Percentiles rank a stretch among this genome's conserved stretches.
phyloP scores from a whole-genome alignment of 2,888 invertebrate species.

The Galeopsomyia nigrocyanea region DNA sequence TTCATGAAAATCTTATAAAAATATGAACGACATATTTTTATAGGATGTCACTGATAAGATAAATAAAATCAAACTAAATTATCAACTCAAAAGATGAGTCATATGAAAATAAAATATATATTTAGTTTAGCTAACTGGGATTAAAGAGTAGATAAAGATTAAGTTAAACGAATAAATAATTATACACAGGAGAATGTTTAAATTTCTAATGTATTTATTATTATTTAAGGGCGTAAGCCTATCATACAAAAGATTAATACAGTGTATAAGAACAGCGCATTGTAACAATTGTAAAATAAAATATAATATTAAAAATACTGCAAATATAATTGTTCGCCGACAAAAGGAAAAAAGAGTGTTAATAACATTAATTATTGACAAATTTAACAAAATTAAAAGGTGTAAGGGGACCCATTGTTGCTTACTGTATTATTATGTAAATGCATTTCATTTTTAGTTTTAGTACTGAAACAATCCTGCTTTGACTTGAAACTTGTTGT shows the following conservation, averaged over 20 bases:
- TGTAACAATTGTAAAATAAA: slow-evolving; percentile 43
- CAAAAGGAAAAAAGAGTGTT: slow-evolving; percentile 1
- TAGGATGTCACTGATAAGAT: no score
- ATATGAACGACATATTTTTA: background rate
- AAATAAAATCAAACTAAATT: no score
- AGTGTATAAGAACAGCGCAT: slow-evolving; percentile 40
- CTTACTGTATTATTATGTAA: slow-evolving; percentile 32
- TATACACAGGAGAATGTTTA: background rate
- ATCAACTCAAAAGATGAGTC: no score
- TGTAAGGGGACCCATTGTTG: slow-evolving; percentile 26
- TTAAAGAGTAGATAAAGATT: no score
- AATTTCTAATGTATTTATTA: slow-evolving; percentile 40
- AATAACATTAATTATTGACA: slow-evolving; percentile 24
- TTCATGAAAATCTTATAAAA: background rate
- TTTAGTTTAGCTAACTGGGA: no score
- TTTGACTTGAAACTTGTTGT: slow-evolving; percentile 18
- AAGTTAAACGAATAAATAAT: slow-evolving; percentile 11
- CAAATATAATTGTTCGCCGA: slow-evolving; percentile 32
- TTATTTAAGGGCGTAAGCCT: slow-evolving; percentile 20
- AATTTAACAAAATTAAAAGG: slow-evolving; percentile 35
- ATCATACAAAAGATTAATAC: slow-evolving; percentile 47
- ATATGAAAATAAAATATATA: no score
- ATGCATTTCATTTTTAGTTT: slow-evolving; percentile 18
- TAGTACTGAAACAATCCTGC: slow-evolving; percentile 36
- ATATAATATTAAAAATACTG: slow-evolving; percentile 41